Evolutionary conservation across 2,113 vertebrate species (phyloP), one percentile per base, ranked within the genome.

Genomic region (Brachirus orientalis): DNA sequence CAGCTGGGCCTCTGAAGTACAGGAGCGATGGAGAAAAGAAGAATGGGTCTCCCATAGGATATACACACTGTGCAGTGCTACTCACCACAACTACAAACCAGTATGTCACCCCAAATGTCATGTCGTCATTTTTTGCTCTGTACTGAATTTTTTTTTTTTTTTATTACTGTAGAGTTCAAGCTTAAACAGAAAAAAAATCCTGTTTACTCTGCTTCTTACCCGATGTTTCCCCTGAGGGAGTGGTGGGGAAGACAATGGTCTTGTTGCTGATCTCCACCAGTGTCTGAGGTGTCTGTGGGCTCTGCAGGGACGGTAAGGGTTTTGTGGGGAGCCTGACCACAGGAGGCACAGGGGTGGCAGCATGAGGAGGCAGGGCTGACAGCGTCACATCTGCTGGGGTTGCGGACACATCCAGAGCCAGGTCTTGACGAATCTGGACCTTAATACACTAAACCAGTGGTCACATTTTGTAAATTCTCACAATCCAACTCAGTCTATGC

Each of bases 371-470:
- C 18, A 94, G 75, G 13, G 67, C 51, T 17, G 78, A 85, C 12
- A 83, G 51, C 4, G 88, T 82, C 11, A 79, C 43, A 41, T 90
- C 75, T 2, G 87, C 61, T 10, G 88, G 85, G 19, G 86, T 48
- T 13, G 86, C 67, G 43, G 93, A 88, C 9, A 82, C 70, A 18
- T 89, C 86, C 65, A 93, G 80, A 35, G 85, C 33, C 1, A 91
- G 69, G 72, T 93, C 89, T 70, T 91, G 93, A 48, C 69, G 92
- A 82, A 99, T 96, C 68, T 95, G 94, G 51, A 98, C 95, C 90
- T 94, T 95, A 53, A 99, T 84, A 65, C 94, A 86, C 96, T 98
- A 72, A 35, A 82, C 6, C 22, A 51, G 43, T 1, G 8, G 16
- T 9, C 28, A 45, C 20, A 69, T 5, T 12, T 16, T 16, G 55